phyloP scores from a whole-genome alignment of 2,888 invertebrate species.

The Slavum lentiscoides region DNA sequence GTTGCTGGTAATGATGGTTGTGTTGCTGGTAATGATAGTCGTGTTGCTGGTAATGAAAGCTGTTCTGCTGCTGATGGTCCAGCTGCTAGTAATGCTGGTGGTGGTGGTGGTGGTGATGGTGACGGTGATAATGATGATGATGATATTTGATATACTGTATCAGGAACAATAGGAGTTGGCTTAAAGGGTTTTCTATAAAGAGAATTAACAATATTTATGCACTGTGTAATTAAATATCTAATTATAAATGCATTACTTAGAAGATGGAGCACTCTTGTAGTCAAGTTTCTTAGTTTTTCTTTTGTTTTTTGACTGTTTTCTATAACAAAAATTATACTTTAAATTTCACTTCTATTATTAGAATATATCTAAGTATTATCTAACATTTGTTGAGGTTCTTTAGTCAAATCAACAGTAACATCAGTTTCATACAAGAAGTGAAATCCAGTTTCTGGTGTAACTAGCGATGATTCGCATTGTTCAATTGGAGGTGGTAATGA shows the following conservation, averaged over 20 bases:
- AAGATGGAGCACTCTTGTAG: background rate
- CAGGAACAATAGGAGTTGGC: no score
- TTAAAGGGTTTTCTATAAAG: background rate
- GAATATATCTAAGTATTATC: background rate
- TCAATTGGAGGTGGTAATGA: background rate
- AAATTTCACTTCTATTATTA: background rate
- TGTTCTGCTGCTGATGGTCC: background rate
- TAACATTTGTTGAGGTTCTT: slow-evolving; percentile 3
- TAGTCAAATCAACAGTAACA: slow-evolving; percentile 19
- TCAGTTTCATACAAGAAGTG: slow-evolving; percentile 20
- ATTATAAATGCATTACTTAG: slow-evolving; percentile 10
- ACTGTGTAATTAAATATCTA: background rate
- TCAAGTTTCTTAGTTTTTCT: background rate
- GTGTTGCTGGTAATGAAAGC: background rate
- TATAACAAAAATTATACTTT: slow-evolving; percentile 1
- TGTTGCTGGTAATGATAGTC: no score
- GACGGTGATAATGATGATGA: no score
- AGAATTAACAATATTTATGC: background rate
- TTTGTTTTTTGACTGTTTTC: background rate
- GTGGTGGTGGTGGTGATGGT: background rate
- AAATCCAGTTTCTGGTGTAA: slow-evolving; percentile 19
- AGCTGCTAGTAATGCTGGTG: background rate
- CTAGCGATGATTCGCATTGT: background rate
- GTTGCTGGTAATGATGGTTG: no score
- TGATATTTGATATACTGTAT: no score